Base-by-base conservation (phyloP, 2,888 invertebrate genomes). In the Leptinotarsa haldemani region DNA sequence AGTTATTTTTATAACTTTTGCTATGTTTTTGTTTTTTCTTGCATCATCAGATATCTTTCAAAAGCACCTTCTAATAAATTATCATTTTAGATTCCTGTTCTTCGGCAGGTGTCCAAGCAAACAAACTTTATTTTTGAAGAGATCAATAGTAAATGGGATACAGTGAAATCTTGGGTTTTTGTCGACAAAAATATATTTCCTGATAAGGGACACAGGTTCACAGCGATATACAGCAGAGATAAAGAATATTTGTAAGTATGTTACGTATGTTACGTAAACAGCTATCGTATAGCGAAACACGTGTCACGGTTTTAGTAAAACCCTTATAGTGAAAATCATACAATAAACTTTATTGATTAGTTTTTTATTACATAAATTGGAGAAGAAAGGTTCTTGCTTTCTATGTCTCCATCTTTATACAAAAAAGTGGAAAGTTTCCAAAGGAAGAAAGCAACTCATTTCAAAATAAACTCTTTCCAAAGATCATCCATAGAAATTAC, bases 211-310 rank as follows among this genome's bases (percentile, higher is more conserved):
- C 94, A 95, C 81, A 90, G 94, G 70, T 95, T 96, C 82, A 96
- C 96, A 40, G 95, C 96, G 53, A 94, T 96, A 73, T 98, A 96
- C 87, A 94, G 94, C 78, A 92, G 95, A 80, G 97, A 97, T 85
- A 96, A 95, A 87, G 95, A 97, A 88, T 97, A 97, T 88, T 90
- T 98, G 94, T 96, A 88, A 93, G 94, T 65, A 64, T 70, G 61
- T 73, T 65, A 40, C 4, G 0, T n/a, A n/a, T n/a, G n/a, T n/a
- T n/a, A n/a, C n/a, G n/a, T n/a, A n/a, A n/a, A n/a, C n/a, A n/a
- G n/a, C n/a, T n/a, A n/a, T n/a, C n/a, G n/a, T n/a, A n/a, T n/a
- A n/a, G n/a, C n/a, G n/a, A n/a, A n/a, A n/a, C n/a, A n/a, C n/a
- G n/a, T n/a, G n/a, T n/a, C n/a, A n/a, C n/a, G n/a, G n/a, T n/a